Conservation (phyloP, 2,888 invertebrate genomes). For the Orchesella flavescens region DNA sequence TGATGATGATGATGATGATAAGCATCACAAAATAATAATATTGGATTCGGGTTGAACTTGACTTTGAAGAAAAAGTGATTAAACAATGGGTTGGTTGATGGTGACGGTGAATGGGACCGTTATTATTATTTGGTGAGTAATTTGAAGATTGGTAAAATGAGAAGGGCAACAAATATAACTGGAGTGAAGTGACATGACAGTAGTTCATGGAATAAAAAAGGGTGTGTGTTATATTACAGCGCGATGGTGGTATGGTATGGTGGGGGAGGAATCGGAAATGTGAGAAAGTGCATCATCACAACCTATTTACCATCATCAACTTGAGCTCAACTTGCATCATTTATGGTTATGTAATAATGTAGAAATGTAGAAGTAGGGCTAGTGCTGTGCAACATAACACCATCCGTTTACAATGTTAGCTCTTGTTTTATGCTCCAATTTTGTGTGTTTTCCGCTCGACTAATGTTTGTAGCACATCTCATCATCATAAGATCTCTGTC, state of each 20-base stretch:
- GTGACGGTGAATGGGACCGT: background rate
- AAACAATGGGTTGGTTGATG: slow-evolving; percentile 10
- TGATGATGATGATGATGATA: slow-evolving; percentile 21
- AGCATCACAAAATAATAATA: no score
- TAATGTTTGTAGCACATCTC: background rate
- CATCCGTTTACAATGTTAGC: background rate
- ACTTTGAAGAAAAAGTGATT: slow-evolving; percentile 42
- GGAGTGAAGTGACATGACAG: background rate
- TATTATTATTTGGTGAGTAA: slow-evolving; percentile 28
- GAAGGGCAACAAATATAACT: background rate
- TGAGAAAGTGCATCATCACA: slow-evolving; percentile 47
- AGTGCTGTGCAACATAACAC: background rate
- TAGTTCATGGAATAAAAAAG: background rate
- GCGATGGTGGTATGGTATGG: slow-evolving; percentile 14
- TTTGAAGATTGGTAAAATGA: slow-evolving; percentile 24
- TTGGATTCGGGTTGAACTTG: slow-evolving; percentile 26
- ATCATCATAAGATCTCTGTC: no score
- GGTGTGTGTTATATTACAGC: slow-evolving; percentile 13
- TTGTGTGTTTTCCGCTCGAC: slow-evolving; percentile 12
- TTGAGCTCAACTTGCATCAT: background rate
- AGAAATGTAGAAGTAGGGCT: no score
- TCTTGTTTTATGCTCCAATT: background rate
- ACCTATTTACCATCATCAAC: background rate
- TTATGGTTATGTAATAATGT: slow-evolving; percentile 40
- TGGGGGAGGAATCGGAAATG: slow-evolving; percentile 48